These are phyloP conservation scores for Lamprotornis superbus DNA, from an alignment of 2,113 vertebrate genomes.

Conservation along the genomic window DNA sequence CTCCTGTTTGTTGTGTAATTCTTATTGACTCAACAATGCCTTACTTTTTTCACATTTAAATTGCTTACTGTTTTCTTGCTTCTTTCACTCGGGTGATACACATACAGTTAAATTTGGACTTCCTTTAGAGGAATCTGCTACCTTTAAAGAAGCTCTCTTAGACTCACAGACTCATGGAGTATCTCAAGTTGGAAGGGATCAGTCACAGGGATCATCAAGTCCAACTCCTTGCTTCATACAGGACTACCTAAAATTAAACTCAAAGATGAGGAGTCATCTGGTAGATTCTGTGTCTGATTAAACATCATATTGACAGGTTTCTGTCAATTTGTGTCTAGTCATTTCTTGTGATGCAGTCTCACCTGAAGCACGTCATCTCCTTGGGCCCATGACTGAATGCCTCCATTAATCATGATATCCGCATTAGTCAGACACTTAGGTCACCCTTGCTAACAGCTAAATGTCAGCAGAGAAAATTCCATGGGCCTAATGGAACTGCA, in stretches of 20 bases:
- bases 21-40: not conserved
- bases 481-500: not conserved
- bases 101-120: not conserved
- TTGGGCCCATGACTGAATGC: not conserved
- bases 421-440: slow-evolving; percentile 22
- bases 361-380: not conserved
- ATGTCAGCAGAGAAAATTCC: slow-evolving; percentile 38
- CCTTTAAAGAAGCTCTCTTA: not conserved
- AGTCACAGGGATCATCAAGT: not conserved
- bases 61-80: not conserved
- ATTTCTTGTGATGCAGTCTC: slow-evolving; percentile 4
- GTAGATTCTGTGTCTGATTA: not conserved
- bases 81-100: not conserved
- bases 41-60: not conserved
- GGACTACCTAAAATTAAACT: not conserved
- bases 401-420: not conserved
- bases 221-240: not conserved
- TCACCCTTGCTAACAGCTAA: slow-evolving; percentile 10
- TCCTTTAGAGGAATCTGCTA: not conserved
- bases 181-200: not conserved
- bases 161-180: not conserved
- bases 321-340: not conserved
- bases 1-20: not conserved
- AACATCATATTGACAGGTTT: not conserved
- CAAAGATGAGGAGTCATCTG: not conserved